Conservation (phyloP, 2,113 vertebrate species). For the Lanius ludovicianus region DNA sequence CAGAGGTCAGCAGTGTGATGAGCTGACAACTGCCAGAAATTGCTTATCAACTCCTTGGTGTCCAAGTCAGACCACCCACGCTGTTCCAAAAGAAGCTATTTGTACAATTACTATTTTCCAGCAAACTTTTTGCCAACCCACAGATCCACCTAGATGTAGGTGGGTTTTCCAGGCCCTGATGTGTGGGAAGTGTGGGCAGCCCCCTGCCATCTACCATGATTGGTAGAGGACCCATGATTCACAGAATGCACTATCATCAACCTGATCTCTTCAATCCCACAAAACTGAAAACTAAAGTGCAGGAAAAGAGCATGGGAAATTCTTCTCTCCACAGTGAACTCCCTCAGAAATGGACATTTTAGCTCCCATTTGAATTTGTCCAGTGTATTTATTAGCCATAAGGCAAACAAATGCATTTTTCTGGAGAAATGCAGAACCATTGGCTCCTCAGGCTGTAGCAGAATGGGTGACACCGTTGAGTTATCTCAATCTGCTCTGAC, state of each 20-base stretch:
- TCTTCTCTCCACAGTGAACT: background rate
- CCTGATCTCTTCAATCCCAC: background rate
- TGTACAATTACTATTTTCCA: background rate
- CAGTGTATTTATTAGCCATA: background rate
- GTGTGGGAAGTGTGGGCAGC: background rate
- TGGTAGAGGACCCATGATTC: background rate
- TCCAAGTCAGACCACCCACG: background rate
- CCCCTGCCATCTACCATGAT: background rate
- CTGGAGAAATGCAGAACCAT: background rate
- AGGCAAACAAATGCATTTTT: background rate
- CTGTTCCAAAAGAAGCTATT: background rate
- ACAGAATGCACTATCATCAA: background rate
- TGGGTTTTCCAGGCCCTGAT: background rate
- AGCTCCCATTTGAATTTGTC: background rate
- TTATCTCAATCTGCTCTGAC: background rate
- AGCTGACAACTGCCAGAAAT: background rate
- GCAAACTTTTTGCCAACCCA: background rate
- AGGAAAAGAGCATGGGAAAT: background rate
- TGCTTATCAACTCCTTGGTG: background rate
- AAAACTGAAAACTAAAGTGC: background rate
- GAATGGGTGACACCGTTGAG: background rate
- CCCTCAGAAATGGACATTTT: background rate
- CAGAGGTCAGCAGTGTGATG: rapidly evolving
- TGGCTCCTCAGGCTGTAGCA: background rate
- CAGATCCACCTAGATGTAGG: background rate